These are phyloP conservation scores for Cyclophora punctaria DNA, from an alignment of 2,888 invertebrate species.

Conservation along the genomic window DNA sequence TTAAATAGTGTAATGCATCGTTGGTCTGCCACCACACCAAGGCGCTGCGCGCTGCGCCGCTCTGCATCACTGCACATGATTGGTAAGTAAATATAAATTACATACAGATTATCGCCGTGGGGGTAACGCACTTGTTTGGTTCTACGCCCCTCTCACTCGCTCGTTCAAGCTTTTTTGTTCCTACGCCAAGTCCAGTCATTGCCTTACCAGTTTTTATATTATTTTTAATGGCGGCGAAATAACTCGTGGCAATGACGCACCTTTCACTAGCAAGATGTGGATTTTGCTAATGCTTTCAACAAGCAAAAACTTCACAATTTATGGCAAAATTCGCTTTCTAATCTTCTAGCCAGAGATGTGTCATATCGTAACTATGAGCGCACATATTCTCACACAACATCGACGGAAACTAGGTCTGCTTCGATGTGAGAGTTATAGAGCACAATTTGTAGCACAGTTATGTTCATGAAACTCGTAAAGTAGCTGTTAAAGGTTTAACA, in stretches of 20 bases:
- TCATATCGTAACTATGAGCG: background rate
- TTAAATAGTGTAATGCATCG: no score
- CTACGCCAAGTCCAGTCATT: conserved; percentile 53
- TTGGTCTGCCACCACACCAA: conserved; percentile 12
- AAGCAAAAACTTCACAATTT: no score
- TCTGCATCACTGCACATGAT: conserved; percentile 30
- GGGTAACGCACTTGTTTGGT: conserved; percentile 72
- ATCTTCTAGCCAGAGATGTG: conserved; percentile 1
- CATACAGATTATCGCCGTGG: conserved; percentile 59
- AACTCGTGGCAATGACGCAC: conserved; percentile 47
- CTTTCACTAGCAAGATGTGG: conserved; percentile 45
- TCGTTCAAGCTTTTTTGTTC: conserved; percentile 44
- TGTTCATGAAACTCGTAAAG: no score
- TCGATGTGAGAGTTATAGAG: no score
- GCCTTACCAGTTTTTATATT: conserved; percentile 53
- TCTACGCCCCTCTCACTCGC: conserved; percentile 48
- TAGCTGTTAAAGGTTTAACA: no score
- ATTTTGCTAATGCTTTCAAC: conserved; percentile 10
- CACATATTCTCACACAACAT: no score
- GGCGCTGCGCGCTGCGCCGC: background rate
- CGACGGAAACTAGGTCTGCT: no score
- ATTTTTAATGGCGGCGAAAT: conserved; percentile 52
- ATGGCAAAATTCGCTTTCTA: no score
- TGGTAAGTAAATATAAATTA: conserved; percentile 57
- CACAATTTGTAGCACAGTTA: no score